These are phyloP conservation scores for Edolisoma coerulescens DNA, from an alignment of 2,113 vertebrate species.

Conservation along the genomic window DNA sequence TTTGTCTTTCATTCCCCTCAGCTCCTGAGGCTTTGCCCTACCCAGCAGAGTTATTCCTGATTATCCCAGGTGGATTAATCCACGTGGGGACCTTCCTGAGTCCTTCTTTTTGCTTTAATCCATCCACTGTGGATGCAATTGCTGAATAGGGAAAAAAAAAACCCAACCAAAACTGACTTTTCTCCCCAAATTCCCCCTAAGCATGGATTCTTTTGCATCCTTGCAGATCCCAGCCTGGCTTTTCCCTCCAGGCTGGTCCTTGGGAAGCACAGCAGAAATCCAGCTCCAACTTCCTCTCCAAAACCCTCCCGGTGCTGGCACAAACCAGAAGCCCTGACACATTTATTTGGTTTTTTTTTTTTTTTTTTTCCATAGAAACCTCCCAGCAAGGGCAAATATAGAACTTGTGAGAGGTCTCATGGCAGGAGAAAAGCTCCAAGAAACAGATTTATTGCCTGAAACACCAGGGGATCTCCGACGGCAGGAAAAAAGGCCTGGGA, in stretches of 20 bases:
- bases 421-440: background rate
- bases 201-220: background rate
- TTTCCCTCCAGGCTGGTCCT: background rate
- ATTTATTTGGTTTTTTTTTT: background rate
- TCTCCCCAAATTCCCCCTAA: background rate
- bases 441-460: background rate
- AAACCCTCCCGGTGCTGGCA: background rate
- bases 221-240: background rate
- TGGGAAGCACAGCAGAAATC: background rate
- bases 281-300: background rate
- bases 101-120: background rate
- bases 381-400: background rate
- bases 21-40: background rate
- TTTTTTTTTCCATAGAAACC: background rate
- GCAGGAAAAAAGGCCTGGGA: background rate
- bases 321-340: background rate
- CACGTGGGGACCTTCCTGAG: background rate
- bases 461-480: background rate
- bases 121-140: background rate
- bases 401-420: background rate
- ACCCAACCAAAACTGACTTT: background rate
- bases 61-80: background rate
- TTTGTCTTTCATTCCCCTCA: background rate
- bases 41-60: background rate
- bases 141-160: fast-evolving